Evolutionary conservation across 1,140 invertebrate species (phyloP), one percentile per base, ranked within the genome.

Genomic region (Drosophila erecta): DNA sequence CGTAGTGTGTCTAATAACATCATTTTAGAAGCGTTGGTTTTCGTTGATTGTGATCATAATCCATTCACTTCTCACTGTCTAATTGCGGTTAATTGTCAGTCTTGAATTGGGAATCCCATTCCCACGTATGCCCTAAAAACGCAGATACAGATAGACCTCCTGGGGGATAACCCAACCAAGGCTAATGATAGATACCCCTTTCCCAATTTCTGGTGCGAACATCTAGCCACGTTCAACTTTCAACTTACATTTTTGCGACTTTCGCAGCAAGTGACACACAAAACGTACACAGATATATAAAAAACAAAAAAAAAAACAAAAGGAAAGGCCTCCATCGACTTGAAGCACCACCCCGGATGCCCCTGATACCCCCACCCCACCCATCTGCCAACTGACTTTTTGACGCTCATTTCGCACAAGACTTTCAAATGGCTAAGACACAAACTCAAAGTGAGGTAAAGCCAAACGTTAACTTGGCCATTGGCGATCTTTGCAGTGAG

Each of bases 221-320:
- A 76, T 71, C 70, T 57, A 62, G 62, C 60, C 66, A 47, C 62
- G 75, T 73, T 87, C 79, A 87, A 87, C 83, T 87, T 87, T 87
- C 84, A 87, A 87, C 83, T 87, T 78, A 74, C 43, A 67, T 75
- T 69, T 65, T 49, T 59, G 73, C 73, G 83, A 87, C 83, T 87
- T 87, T 87, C 84, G 84, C 84, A 84, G 83, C 71, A 78, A 87
- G 75, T 89, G 83, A 86, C 83, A 86, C 71, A 86, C 72, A 84
- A 66, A 79, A 43, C 38, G 62, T 51, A 55, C 22, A 56, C 0
- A 17, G 1, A 17, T 17, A 17, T 17, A 17, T 17, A 17, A 37
- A 77, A 64, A 49, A 47, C 57, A 75, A 51, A 77, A 58, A 84
- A 60, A 44, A 47, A 64, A 75, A 51, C 73, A 58, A 87, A 87